Base-by-base conservation (phyloP, 2,113 vertebrate genomes). In the Strix uralensis region DNA sequence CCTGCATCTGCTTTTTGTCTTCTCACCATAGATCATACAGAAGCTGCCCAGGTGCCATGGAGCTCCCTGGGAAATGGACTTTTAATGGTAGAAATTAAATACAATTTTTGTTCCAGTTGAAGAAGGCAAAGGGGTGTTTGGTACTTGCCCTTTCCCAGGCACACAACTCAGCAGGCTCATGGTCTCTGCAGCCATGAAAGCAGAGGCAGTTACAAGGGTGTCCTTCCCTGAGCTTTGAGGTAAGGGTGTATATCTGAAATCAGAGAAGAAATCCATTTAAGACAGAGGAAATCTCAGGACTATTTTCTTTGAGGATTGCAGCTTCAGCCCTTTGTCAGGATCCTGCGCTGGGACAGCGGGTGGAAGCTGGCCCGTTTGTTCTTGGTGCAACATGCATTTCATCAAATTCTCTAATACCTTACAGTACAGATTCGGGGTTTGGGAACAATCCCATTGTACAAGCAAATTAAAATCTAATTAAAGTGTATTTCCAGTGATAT, bases 391-490 rank as follows among this genome's bases (percentile, higher is more conserved):
- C 20, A 11, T 51, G 38, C 7, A 23, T 83, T 81, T 81, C 47
- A 16, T 77, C 78, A 61, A 30, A 81, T 52, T 86, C 61, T 59
- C 77, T 59, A 54, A 8, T 36, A 69, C 8, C 21, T 96, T 30
- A 36, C 38, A 71, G 38, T 46, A 25, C 49, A 62, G 30, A 54
- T 57, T 4, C 66, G 38, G 10, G 17, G 13, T 3, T n/a, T 38
- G 70, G 49, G 51, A 91, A 82, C 51, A 66, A 46, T 62, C 49
- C 81, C 47, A 52, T 49, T 81, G 36, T 71, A 67, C 59, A 69
- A 95, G 55, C 71, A 89, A 91, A 97, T 72, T 77, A 69, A 89
- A 94, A 78, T n/a, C 12, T 79, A 86, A 81, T 61, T 42, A 34
- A 92, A 92, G 26, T 36, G 49, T 61, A 66, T 73, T 90, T 88